Conservation (phyloP, 2,113 vertebrate species). For the Perca flavescens region DNA sequence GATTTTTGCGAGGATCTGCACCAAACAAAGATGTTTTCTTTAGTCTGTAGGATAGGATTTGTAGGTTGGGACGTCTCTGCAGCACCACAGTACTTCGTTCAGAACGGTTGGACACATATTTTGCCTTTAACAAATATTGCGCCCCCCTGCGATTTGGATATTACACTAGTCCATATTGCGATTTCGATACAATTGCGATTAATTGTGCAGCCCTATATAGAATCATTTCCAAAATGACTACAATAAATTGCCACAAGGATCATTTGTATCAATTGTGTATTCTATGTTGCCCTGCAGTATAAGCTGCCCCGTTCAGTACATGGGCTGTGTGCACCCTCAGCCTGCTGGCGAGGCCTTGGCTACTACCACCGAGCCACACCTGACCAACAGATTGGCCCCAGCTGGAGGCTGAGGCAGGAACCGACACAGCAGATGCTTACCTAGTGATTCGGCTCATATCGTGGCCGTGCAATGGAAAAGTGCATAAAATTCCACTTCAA, state of each 20-base stretch:
- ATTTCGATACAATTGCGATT: no score
- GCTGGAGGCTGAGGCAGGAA: constrained; percentile 61
- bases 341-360: constrained; percentile 56
- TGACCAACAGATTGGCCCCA: constrained; percentile 82
- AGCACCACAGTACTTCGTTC: no score
- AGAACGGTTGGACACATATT: no score
- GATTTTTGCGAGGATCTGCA: no score
- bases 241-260: background rate
- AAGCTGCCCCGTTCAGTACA: constrained; percentile 30
- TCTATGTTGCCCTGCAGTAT: background rate
- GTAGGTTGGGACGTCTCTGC: no score
- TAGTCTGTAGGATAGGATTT: no score
- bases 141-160: no score
- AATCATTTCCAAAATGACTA: background rate
- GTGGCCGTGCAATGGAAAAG: constrained; percentile 7
- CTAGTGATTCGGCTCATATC: constrained; percentile 22
- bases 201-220: background rate
- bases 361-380: constrained; percentile 68
- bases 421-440: constrained; percentile 57
- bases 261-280: background rate
- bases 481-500: background rate
- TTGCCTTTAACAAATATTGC: no score
- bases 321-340: constrained; percentile 55
- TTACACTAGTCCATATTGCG: no score
- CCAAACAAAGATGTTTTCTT: no score